Percentiles rank a stretch among this genome's conserved stretches.
Conservation (phyloP, 2,888 invertebrate species). For the Melangyna quadrimaculata region DNA sequence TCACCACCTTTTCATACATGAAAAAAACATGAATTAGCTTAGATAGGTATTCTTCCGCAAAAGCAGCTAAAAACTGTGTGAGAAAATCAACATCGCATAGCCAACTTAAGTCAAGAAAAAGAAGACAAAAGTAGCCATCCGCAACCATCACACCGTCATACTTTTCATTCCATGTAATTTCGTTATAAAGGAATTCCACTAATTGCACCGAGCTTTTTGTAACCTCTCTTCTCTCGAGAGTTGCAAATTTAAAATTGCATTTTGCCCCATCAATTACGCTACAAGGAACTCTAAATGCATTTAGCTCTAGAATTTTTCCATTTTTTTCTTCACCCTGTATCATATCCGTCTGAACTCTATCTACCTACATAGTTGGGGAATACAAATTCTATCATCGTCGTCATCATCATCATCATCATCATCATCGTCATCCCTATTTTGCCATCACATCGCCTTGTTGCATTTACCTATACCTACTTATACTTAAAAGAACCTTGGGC, state of each 20-base stretch:
- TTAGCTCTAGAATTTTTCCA: conserved; percentile 58
- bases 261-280: conserved; percentile 60
- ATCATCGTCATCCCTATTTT: conserved; percentile 13
- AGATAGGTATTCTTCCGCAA: neutral
- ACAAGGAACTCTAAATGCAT: conserved; percentile 56
- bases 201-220: neutral
- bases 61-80: conserved; percentile 12
- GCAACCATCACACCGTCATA: conserved; percentile 15
- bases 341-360: neutral
- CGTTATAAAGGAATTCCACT: conserved; percentile 26
- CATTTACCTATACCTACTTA: too few relatives aligned
- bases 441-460: conserved; percentile 7
- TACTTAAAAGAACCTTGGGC: conserved; percentile 17
- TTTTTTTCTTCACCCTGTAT: conserved; percentile 2
- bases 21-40: neutral
- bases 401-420: neutral
- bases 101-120: neutral
- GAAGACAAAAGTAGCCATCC: conserved; percentile 1
- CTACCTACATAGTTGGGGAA: neutral
- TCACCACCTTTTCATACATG: neutral
- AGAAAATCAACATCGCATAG: conserved; percentile 9
- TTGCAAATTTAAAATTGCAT: conserved; percentile 49
- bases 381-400: conserved; percentile 40
- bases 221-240: neutral
- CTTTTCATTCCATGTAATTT: conserved; percentile 32